Evolutionary conservation across 2,797 vertebrate genomes (phyloP).

Genomic region (Carcharodon carcharias): DNA sequence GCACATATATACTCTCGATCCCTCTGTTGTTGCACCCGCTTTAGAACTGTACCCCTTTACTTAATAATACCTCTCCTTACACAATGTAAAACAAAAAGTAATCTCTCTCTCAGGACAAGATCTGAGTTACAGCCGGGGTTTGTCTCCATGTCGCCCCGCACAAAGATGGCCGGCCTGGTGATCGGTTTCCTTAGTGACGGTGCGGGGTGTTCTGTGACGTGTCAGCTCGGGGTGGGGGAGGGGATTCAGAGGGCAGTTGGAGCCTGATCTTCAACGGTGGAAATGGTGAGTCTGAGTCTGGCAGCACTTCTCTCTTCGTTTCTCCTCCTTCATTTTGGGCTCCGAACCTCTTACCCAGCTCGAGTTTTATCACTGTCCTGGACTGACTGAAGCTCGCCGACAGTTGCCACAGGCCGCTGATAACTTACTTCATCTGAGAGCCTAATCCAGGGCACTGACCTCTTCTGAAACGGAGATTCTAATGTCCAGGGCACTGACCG

Average conservation of each 20-base stretch:
- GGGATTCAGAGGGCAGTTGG: background rate
- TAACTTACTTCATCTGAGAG: background rate
- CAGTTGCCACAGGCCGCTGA: background rate
- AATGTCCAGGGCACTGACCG: no score
- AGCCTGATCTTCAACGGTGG: background rate
- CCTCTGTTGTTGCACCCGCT: no score
- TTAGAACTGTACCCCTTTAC: no score
- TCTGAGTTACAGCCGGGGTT: background rate
- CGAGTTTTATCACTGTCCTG: background rate
- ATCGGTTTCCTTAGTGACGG: background rate
- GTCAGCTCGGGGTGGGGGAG: background rate
- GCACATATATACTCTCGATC: no score
- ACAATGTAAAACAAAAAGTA: no score
- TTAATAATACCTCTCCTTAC: no score
- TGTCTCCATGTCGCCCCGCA: background rate
- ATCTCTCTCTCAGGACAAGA: no score
- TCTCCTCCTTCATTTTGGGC: background rate
- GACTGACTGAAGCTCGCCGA: background rate
- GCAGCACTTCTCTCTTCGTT: background rate
- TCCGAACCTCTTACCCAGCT: background rate
- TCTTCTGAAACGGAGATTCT: no score
- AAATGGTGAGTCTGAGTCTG: background rate
- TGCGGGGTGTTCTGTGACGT: background rate
- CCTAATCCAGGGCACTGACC: background rate
- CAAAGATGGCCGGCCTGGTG: background rate